A percentile compares a stretch with the other conserved stretches of the same genome.
phyloP scores from a whole-genome alignment of 2,113 vertebrate genomes.

The Tupaia tana region DNA sequence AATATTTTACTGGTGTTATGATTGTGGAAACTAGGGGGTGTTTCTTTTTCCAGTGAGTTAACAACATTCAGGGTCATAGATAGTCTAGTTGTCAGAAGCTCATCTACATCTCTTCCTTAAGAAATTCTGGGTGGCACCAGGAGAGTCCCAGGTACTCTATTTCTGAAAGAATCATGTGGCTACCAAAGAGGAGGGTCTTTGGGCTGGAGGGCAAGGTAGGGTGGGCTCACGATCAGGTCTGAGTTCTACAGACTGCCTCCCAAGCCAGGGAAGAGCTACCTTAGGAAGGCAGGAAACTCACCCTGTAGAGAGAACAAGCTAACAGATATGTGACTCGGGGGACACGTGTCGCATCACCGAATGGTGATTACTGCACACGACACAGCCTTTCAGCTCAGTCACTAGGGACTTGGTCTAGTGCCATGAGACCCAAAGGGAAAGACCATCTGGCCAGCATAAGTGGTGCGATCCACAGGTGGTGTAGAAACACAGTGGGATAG shows the following conservation, averaged over 20 bases:
- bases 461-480: background rate
- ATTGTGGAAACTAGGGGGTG: background rate
- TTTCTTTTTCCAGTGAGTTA: background rate
- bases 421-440: background rate
- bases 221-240: background rate
- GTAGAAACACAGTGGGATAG: background rate
- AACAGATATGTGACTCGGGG: background rate
- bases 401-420: background rate
- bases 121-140: background rate
- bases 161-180: background rate
- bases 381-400: background rate
- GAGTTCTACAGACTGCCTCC: background rate
- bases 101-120: background rate
- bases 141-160: background rate
- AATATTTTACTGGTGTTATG: background rate
- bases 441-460: background rate
- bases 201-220: too few relatives aligned
- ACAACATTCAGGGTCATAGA: background rate
- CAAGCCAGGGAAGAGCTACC: background rate
- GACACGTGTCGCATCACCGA: background rate
- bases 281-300: background rate
- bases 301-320: background rate
- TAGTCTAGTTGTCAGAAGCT: background rate
- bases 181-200: background rate
- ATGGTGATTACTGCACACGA: background rate